Base-by-base conservation (phyloP, 2,797 vertebrate species). In the Aulostomus chinensis region DNA sequence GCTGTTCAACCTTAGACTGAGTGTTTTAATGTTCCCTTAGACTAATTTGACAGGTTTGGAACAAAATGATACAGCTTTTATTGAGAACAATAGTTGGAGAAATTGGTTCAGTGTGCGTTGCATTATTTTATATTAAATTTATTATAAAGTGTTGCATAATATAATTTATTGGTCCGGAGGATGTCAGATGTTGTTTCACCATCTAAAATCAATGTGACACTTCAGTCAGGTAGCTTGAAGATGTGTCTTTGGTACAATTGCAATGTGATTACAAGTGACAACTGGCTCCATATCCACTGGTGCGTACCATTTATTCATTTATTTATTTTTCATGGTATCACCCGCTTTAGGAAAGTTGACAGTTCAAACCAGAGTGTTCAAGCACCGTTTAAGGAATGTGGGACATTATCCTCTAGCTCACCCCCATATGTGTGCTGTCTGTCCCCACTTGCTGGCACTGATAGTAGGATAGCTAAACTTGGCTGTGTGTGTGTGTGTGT, bases 391-490 rank as follows among this genome's bases (percentile, higher is more conserved):
- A 32, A 73, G 78, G 83, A 86, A 86, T 87, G 80, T 68, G 37
- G 75, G 60, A 58, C 68, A 31, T 72, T 67, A 62, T 76, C 70
- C 40, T 56, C 49, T 29, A 55, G 38, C 52, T 61, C 58, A 43
- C 36, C 36, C 38, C 37, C 17, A 14, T 42, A 33, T 58, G 49
- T 59, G 68, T 73, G 55, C 43, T 76, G 48, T 54, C 72, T 82
- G 59, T 82, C 73, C 68, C 72, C 59, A 68, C 68, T 84, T 65
- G 56, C 73, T 68, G 72, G 65, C 67, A 72, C 79, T 86, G 90
- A 91, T 90, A 92, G 80, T 71, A 64, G 78, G 75, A n/a, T 76
- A 70, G 82, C 87, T 89, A 89, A 87, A 88, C 87, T 88, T 88
- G 89, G 88, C 80, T 69, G 41, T n/a, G 39, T 38, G 55, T 34